Evolutionary conservation across 2,797 vertebrate species (phyloP).

Genomic region (Ficedula albicollis): DNA sequence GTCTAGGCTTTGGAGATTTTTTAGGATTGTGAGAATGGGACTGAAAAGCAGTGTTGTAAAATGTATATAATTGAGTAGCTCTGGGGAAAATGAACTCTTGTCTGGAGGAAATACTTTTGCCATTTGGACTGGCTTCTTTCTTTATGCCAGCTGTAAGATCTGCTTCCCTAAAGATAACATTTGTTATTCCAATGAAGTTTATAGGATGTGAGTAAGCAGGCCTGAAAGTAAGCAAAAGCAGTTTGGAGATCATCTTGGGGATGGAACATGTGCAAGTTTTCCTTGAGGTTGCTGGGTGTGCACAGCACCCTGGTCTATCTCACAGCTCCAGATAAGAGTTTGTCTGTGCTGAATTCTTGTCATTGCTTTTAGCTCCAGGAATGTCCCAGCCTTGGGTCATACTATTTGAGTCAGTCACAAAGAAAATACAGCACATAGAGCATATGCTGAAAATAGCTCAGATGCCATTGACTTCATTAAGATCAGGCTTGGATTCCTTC

Average conservation of each 20-base stretch:
- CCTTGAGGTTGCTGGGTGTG: background rate
- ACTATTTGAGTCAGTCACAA: constrained; percentile 44
- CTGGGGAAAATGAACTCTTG: background rate
- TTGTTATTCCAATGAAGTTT: background rate
- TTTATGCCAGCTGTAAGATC: background rate
- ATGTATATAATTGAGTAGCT: background rate
- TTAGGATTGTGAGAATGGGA: background rate
- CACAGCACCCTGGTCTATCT: background rate
- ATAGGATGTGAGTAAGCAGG: background rate
- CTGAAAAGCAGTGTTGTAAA: background rate
- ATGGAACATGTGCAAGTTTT: background rate
- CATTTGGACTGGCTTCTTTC: background rate
- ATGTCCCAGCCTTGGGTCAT: constrained; percentile 37
- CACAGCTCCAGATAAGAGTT: constrained; percentile 20
- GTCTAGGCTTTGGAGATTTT: background rate
- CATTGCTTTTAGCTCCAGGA: constrained; percentile 48
- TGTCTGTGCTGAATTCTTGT: constrained; percentile 42
- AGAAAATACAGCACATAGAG: background rate
- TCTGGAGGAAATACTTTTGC: background rate
- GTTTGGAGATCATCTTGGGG: background rate
- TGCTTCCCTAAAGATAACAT: background rate
- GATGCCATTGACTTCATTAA: constrained; percentile 27
- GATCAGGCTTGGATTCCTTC: constrained; percentile 11
- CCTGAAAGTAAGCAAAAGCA: background rate
- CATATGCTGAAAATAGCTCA: constrained; percentile 44